Conservation (phyloP, 1,140 invertebrate species). For the Zaprionus lachaisei region DNA sequence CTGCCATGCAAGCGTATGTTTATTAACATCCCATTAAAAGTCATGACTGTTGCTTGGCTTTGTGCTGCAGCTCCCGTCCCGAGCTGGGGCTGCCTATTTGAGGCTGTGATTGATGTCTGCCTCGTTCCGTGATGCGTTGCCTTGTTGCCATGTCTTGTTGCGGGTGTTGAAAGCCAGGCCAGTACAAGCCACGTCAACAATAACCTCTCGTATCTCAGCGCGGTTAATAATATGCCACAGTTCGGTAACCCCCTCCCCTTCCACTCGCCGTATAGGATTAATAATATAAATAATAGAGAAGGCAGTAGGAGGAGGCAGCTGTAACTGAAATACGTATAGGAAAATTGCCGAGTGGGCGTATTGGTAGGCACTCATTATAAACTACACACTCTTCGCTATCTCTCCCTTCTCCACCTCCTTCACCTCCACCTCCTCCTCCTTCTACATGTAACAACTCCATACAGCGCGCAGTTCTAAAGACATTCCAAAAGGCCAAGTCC, state of each 20-base stretch:
- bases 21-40: constrained; percentile 78
- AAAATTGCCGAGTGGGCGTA: constrained; percentile 63
- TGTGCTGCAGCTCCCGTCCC: constrained; percentile 36
- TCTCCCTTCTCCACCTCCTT: background rate
- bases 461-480: background rate
- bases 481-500: constrained; percentile 21
- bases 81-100: constrained; percentile 62
- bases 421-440: background rate
- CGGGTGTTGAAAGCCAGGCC: constrained; percentile 72
- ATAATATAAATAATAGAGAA: constrained; percentile 59
- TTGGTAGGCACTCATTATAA: constrained; percentile 6
- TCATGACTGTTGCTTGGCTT: constrained; percentile 67
- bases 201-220: constrained; percentile 8
- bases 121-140: constrained; percentile 27
- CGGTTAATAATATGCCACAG: constrained; percentile 64
- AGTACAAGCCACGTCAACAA: constrained; percentile 21
- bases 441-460: background rate
- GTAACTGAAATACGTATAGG: constrained; percentile 46
- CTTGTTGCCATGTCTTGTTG: constrained; percentile 28
- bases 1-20: constrained; percentile 19
- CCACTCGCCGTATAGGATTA: background rate
- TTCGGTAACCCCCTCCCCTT: background rate
- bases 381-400: background rate
- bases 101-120: constrained; percentile 71
- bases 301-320: constrained; percentile 32